A percentile compares a stretch with the other conserved stretches of the same genome.
Evolutionary conservation across 2,888 invertebrate genomes (phyloP).

Genomic region (Noctua pronuba): DNA sequence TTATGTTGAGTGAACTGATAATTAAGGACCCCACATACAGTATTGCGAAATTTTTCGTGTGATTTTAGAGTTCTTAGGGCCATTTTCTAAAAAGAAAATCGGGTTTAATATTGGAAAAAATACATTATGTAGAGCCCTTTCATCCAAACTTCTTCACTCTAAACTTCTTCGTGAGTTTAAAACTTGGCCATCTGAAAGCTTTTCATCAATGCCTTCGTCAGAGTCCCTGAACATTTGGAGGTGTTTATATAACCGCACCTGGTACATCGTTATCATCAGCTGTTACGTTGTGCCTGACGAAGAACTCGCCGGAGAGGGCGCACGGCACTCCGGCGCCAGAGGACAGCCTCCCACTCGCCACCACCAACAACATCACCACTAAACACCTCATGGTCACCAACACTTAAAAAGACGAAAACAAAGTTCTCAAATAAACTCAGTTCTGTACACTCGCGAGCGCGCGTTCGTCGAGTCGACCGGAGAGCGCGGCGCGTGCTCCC

Average conservation of each 20-base stretch:
- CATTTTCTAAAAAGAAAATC: background rate
- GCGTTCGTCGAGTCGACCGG: constrained; percentile 73
- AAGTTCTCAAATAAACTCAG: constrained; percentile 76
- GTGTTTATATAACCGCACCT: constrained; percentile 83
- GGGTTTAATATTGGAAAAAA: background rate
- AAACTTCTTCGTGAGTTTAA: constrained; percentile 38
- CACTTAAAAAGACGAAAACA: constrained; percentile 68
- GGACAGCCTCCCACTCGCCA: constrained; percentile 75
- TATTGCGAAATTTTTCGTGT: background rate
- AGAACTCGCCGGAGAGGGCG: constrained; percentile 81
- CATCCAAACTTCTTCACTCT: constrained; percentile 15
- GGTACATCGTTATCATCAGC: constrained; percentile 86
- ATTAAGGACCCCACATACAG: background rate
- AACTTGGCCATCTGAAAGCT: constrained; percentile 52
- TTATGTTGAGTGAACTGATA: background rate
- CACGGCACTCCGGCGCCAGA: constrained; percentile 81
- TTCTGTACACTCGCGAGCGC: constrained; percentile 84
- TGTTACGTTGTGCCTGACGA: constrained; percentile 86
- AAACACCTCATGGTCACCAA: constrained; percentile 88
- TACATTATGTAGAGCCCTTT: background rate
- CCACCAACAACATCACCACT: constrained; percentile 80
- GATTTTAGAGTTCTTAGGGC: background rate
- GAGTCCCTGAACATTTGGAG: constrained; percentile 54
- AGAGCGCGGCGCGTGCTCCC: constrained; percentile 83
- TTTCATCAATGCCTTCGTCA: constrained; percentile 48